Percentiles rank a stretch among this genome's conserved stretches.
These are phyloP conservation scores for Temnothorax ravouxi DNA, from an alignment of 2,888 invertebrate species.

Conservation along the genomic window DNA sequence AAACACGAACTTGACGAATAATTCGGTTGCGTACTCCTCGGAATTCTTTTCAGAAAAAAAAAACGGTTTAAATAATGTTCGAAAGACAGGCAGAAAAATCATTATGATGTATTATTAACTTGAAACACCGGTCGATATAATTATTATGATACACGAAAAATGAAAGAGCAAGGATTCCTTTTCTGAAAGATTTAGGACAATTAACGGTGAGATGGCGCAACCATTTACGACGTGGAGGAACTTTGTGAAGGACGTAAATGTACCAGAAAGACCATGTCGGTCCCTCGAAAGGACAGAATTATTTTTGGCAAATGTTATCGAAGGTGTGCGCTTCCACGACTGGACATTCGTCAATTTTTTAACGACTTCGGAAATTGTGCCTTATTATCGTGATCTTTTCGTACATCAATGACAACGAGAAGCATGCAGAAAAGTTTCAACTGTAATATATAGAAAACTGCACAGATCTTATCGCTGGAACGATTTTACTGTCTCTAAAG, in stretches of 20 bases:
- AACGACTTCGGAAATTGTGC: conserved; percentile 22
- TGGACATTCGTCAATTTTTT: conserved; percentile 39
- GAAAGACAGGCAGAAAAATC: not conserved
- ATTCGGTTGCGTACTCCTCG: conserved; percentile 22
- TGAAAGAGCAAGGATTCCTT: not conserved
- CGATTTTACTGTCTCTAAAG: not conserved
- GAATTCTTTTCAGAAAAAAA: conserved; percentile 19
- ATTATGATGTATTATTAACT: not conserved
- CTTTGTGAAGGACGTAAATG: conserved; percentile 79
- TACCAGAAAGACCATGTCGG: conserved; percentile 60
- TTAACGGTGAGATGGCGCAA: conserved; percentile 10
- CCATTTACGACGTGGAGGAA: conserved; percentile 70
- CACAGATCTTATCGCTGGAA: not conserved
- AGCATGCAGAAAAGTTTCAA: conserved; percentile 5
- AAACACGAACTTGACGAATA: conserved; percentile 15
- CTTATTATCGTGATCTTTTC: not conserved
- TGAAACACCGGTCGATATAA: not conserved
- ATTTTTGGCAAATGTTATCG: conserved; percentile 68
- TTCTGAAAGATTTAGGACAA: conserved; percentile 26
- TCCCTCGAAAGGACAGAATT: conserved; percentile 74
- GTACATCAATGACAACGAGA: conserved; percentile 16
- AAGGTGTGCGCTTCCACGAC: conserved; percentile 68
- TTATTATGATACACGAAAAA: not conserved
- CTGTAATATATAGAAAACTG: conserved; percentile 12
- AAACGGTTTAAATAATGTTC: not conserved